Conservation (phyloP, 2,797 vertebrate species). For the Eupleurogrammus muticus region DNA sequence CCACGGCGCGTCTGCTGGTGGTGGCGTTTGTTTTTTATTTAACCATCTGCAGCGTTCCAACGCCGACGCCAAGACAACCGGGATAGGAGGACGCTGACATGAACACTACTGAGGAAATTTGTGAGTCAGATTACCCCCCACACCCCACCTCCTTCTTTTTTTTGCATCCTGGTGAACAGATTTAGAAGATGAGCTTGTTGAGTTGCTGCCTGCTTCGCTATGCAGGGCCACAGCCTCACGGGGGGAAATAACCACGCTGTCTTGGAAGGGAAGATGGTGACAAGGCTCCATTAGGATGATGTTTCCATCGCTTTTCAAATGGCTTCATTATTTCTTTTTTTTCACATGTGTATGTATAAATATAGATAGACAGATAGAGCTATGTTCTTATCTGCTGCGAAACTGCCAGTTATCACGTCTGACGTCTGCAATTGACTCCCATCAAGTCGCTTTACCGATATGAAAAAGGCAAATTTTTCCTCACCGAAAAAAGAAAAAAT, state of each 20-base stretch:
- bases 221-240: conserved; percentile 50
- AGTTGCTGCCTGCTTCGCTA: conserved; percentile 52
- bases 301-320: conserved; percentile 62
- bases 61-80: conserved; percentile 78
- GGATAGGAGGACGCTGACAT: conserved; percentile 70
- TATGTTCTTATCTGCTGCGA: conserved; percentile 2
- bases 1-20: conserved; percentile 57
- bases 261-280: conserved; percentile 50
- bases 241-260: conserved; percentile 37
- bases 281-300: conserved; percentile 62
- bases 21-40: too few relatives aligned
- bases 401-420: conserved; percentile 56
- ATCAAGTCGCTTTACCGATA: conserved; percentile 42
- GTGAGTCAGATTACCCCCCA: conserved; percentile 73
- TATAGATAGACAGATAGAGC: too few relatives aligned
- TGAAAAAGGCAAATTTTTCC: conserved; percentile 27
- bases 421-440: conserved; percentile 59
- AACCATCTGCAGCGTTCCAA: conserved; percentile 75
- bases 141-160: too few relatives aligned
- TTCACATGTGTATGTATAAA: conserved; percentile 13
- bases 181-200: conserved; percentile 74
- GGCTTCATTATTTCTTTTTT: conserved; percentile 65
- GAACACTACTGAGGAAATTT: conserved; percentile 73
- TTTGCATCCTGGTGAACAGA: conserved; percentile 72
- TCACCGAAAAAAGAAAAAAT: conserved; percentile 8